These are phyloP conservation scores for Aphelinus certus DNA, from an alignment of 1,140 invertebrate species.

Conservation along the genomic window DNA sequence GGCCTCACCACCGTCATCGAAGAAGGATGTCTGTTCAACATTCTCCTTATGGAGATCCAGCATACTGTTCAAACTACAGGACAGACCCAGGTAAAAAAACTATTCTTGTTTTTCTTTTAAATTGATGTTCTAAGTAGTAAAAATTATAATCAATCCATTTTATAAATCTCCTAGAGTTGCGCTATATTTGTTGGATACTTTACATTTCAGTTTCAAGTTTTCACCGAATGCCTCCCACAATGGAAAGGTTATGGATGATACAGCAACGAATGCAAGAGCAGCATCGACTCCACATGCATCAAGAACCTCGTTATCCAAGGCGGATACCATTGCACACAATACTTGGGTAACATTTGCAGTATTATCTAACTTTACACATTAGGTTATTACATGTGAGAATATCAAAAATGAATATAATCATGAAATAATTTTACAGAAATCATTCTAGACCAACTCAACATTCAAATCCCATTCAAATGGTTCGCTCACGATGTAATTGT, in stretches of 20 bases:
- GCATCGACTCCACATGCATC: conserved; percentile 60
- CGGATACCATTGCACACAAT: conserved; percentile 13
- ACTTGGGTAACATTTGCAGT: conserved; percentile 2
- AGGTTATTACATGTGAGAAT: too few relatives aligned
- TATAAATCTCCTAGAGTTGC: too few relatives aligned
- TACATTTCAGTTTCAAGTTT: conserved; percentile 16
- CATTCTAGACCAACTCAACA: not conserved
- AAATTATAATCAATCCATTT: too few relatives aligned
- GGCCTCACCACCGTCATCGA: too few relatives aligned
- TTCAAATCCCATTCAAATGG: not conserved
- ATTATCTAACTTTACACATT: too few relatives aligned
- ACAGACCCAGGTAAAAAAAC: conserved; percentile 26
- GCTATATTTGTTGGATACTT: too few relatives aligned
- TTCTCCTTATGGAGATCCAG: too few relatives aligned
- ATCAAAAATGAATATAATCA: too few relatives aligned
- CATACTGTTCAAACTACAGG: too few relatives aligned
- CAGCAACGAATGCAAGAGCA: conserved; percentile 79
- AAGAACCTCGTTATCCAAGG: conserved; percentile 14
- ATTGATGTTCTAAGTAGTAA: not conserved
- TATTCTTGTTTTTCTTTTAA: conserved; percentile 20
- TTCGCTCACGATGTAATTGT: conserved; percentile 21
- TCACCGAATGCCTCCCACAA: conserved; percentile 75
- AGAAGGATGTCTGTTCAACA: too few relatives aligned
- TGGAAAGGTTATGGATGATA: conserved; percentile 77
- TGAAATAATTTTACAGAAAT: too few relatives aligned